phyloP scores from a whole-genome alignment of 2,888 invertebrate genomes.

The Podabrus alpinus region DNA sequence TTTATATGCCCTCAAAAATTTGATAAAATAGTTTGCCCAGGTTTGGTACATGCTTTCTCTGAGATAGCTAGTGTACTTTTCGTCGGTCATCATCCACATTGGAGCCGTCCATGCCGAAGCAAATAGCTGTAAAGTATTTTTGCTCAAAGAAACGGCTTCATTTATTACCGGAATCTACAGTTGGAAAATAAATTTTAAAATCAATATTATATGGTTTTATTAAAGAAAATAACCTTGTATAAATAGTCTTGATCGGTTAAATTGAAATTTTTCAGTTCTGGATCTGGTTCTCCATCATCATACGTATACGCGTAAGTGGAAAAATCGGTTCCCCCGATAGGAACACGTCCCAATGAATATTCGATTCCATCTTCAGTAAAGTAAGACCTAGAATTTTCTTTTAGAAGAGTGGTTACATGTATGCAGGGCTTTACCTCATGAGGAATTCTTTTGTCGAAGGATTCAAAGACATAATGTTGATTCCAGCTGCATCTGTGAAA shows the following conservation, averaged over 20 bases:
- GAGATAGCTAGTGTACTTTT: constrained; percentile 45
- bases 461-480: constrained; percentile 71
- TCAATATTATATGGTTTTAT: neutral
- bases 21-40: constrained; percentile 82
- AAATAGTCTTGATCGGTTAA: constrained; percentile 68
- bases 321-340: constrained; percentile 87
- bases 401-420: neutral
- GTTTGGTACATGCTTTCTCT: constrained; percentile 66
- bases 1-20: constrained; percentile 78
- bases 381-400: constrained; percentile 65
- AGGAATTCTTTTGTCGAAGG: constrained; percentile 53
- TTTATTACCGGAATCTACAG: constrained; percentile 49
- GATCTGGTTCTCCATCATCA: constrained; percentile 64
- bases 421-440: neutral
- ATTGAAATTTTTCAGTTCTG: constrained; percentile 65
- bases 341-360: constrained; percentile 78
- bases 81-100: constrained; percentile 59
- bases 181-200: too few species aligned
- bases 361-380: constrained; percentile 69
- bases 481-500: constrained; percentile 69
- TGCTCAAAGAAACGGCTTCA: constrained; percentile 38
- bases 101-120: constrained; percentile 61
- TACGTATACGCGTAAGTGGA: constrained; percentile 81
- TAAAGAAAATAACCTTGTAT: constrained; percentile 62
- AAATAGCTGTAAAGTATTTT: constrained; percentile 59